A percentile compares a stretch with the other conserved stretches of the same genome.
phyloP scores from a whole-genome alignment of 2,888 invertebrate species.

The Rhagonycha fulva region DNA sequence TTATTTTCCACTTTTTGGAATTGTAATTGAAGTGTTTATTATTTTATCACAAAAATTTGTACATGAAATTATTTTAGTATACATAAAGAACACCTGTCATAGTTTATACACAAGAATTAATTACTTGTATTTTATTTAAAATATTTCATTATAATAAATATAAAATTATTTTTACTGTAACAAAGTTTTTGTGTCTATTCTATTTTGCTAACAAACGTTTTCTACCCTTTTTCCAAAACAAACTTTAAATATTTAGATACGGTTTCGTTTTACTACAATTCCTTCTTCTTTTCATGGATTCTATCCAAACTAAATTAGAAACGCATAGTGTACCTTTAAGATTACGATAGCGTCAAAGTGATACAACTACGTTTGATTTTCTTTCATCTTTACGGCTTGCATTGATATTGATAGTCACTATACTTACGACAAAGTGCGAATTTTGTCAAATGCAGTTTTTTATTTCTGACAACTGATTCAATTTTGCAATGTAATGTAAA shows the following conservation, averaged over 20 bases:
- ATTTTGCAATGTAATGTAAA: too few relatives aligned
- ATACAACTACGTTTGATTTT: background rate
- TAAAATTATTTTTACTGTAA: too few relatives aligned
- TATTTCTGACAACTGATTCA: too few relatives aligned
- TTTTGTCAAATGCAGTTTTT: background rate
- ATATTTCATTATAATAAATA: too few relatives aligned
- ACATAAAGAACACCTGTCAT: too few relatives aligned
- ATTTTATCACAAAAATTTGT: too few relatives aligned
- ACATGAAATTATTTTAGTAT: too few relatives aligned
- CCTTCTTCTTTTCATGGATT: background rate
- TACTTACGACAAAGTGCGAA: background rate
- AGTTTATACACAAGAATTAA: too few relatives aligned
- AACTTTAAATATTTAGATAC: background rate
- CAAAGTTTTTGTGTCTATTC: too few relatives aligned
- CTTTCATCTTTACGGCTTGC: background rate
- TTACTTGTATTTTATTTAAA: too few relatives aligned
- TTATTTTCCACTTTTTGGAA: too few relatives aligned
- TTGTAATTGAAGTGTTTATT: too few relatives aligned
- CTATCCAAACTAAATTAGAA: background rate
- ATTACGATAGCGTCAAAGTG: background rate
- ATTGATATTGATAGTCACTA: background rate
- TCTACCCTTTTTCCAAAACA: background rate
- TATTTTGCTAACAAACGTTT: background rate
- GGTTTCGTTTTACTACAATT: background rate
- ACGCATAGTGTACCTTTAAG: background rate